These are phyloP conservation scores for Hyphantria cunea DNA, from an alignment of 1,140 invertebrate genomes.

Conservation along the genomic window DNA sequence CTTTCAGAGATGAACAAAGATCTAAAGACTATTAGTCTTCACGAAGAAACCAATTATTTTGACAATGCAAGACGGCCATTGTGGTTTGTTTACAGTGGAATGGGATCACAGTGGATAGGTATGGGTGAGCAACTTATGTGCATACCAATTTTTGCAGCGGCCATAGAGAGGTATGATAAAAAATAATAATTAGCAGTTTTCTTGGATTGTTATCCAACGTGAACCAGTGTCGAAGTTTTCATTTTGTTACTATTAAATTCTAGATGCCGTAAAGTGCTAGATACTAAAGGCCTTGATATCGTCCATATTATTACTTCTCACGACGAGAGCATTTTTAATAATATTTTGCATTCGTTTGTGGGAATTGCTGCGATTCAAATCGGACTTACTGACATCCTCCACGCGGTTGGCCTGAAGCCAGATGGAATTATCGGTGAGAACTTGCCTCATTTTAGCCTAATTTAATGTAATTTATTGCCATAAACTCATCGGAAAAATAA, in stretches of 20 bases:
- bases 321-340: constrained; percentile 87
- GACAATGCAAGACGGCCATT: too few species aligned
- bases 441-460: too few species aligned
- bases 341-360: constrained; percentile 92
- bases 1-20: constrained; percentile 81
- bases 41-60: too few species aligned
- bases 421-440: constrained; percentile 88
- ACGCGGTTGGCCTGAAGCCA: constrained; percentile 84
- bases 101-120: constrained; percentile 90
- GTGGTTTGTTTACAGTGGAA: too few species aligned
- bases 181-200: too few species aligned
- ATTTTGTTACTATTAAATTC: constrained; percentile 25
- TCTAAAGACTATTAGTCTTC: constrained; percentile 46
- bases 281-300: constrained; percentile 88
- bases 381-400: constrained; percentile 89
- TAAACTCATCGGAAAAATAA: too few species aligned
- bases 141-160: constrained; percentile 87
- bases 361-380: constrained; percentile 94
- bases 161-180: constrained; percentile 83
- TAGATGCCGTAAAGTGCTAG: constrained; percentile 85
- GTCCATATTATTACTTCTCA: constrained; percentile 88
- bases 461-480: too few species aligned
- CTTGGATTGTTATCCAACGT: too few species aligned
- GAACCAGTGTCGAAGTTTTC: too few species aligned
- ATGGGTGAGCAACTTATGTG: constrained; percentile 87